Conservation (phyloP, 2,888 invertebrate species). For the Drosophila pseudotakahashii region DNA sequence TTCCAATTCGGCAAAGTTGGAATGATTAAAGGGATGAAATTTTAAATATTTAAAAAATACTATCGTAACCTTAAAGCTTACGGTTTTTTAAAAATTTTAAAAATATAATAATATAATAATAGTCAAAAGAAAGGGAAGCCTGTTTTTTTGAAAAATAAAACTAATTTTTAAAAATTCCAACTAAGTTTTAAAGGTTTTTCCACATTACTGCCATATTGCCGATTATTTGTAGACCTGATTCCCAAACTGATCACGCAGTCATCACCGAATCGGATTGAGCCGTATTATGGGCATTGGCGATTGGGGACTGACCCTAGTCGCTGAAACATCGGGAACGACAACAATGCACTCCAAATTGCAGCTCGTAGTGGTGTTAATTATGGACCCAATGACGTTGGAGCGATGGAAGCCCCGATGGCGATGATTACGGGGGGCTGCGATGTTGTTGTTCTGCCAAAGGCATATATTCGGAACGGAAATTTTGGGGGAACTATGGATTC, state of each 20-base stretch:
- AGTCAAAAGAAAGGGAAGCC: no score
- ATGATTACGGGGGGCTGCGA: constrained; percentile 16
- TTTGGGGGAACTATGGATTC: constrained; percentile 1
- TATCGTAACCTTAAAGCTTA: no score
- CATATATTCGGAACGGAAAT: constrained; percentile 1
- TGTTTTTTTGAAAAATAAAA: no score
- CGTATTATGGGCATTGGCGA: not conserved
- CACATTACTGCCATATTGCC: no score
- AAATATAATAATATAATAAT: no score
- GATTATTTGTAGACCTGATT: no score
- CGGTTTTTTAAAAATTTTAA: no score
- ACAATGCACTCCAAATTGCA: constrained; percentile 43
- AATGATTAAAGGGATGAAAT: not conserved
- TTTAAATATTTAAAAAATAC: no score
- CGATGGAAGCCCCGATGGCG: constrained; percentile 8
- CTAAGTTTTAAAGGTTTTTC: no score
- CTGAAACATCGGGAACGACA: constrained; percentile 14
- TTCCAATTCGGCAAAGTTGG: not conserved
- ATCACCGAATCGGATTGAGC: constrained; percentile 1
- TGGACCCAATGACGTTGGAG: constrained; percentile 13
- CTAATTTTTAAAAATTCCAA: no score
- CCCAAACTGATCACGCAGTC: constrained; percentile 8
- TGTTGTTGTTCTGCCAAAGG: constrained; percentile 10
- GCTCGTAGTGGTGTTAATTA: constrained; percentile 51
- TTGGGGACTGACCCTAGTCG: not conserved